These are phyloP conservation scores for Glyphotaelius pellucidus DNA, from an alignment of 2,888 invertebrate species.

Conservation along the genomic window DNA sequence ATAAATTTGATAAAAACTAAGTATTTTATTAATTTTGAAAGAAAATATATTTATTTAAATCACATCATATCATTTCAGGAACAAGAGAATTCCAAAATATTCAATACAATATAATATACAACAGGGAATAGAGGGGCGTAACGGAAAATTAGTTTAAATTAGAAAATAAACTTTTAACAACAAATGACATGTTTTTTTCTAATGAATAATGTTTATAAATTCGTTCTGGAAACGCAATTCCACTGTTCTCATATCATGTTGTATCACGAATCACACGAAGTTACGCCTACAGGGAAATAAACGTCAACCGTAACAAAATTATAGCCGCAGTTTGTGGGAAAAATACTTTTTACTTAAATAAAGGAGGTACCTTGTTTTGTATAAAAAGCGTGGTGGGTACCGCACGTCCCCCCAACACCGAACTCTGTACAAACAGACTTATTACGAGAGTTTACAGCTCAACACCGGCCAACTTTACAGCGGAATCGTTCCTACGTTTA, in stretches of 20 bases:
- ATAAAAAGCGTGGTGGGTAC: neutral
- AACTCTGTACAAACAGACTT: neutral
- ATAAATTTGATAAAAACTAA: too few relatives aligned
- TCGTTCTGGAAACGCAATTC: neutral
- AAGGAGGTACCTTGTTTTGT: neutral
- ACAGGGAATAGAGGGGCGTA: neutral
- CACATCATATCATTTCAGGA: too few relatives aligned
- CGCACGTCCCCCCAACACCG: neutral
- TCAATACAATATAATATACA: too few relatives aligned
- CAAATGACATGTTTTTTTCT: neutral
- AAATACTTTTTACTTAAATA: neutral
- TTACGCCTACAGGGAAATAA: neutral
- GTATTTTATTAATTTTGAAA: too few relatives aligned
- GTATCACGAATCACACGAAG: neutral
- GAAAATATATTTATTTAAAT: neutral
- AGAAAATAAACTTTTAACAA: neutral
- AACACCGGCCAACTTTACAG: neutral
- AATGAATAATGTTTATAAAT: neutral
- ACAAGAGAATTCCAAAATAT: too few relatives aligned
- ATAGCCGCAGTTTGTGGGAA: neutral
- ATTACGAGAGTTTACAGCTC: neutral
- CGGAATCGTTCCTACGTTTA: neutral
- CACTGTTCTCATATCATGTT: neutral
- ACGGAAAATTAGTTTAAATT: neutral
- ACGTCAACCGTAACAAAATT: constrained; percentile 2